Evolutionary conservation across 1,140 invertebrate species (phyloP), one percentile per base, ranked within the genome.

Genomic region (Aphelenchoides besseyi): DNA sequence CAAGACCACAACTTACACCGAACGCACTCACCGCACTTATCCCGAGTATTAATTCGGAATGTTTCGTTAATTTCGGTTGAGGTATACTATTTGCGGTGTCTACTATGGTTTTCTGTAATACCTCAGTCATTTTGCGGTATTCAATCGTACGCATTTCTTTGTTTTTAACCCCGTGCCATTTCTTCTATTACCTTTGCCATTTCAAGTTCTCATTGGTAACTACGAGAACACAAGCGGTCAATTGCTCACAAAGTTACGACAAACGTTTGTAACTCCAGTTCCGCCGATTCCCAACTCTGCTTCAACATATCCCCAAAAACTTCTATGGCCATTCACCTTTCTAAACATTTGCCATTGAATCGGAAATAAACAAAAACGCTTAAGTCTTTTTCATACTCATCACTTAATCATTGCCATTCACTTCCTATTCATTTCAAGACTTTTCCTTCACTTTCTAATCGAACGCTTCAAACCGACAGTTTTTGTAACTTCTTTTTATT

Each of bases 1-100:
- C 5, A 70, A 69, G 29, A 70, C 69, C 2, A 71, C 70, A 2
- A 71, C 64, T 59, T 68, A 68, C 66, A 68, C 48, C 70, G 70
- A 29, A 69, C 61, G 18, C 54, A 69, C 1, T 33, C 69, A 9
- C 54, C 66, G 37, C 52, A 16, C 16, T 8, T 59, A 59, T 23
- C 55, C 55, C 18, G 55, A 48, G 41, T 48, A 48, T 23, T 48
- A 48, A 48, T 48, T 48, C 41, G 23, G 12, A 16, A 16, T 48
- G 12, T 48, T 48, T 48, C 41, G 12, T 48, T 48, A 12, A 16
- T 48, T 48, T 12, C 12, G 12, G 41, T 48, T 48, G 41, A 48
- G 41, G 41, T 48, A 16, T 23, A 12, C 41, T 12, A 23, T 48
- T 48, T 48, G 41, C 41, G 12, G 41, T 48, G 41, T 48, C 23